Evolutionary conservation across 2,113 vertebrate genomes (phyloP).

Genomic region (Perca fluviatilis): DNA sequence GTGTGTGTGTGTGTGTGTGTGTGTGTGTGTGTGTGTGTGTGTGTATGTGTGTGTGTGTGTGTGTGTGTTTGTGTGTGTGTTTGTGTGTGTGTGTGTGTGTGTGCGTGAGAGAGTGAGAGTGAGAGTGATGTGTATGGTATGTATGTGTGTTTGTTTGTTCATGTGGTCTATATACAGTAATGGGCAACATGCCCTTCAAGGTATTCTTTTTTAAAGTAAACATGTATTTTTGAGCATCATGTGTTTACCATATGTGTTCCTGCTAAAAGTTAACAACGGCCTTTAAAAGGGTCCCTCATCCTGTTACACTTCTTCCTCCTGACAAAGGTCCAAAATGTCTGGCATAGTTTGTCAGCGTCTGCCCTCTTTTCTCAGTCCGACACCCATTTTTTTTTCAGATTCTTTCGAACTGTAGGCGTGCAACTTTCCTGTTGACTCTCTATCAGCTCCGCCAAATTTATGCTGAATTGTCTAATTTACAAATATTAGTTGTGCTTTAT

Average conservation of each 20-base stretch:
- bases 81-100: background rate
- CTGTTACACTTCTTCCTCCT: background rate
- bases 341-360: constrained; percentile 24
- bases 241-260: background rate
- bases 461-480: too few species aligned
- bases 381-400: background rate
- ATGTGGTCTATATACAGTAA: background rate
- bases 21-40: background rate
- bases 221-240: background rate
- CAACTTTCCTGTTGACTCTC: too few species aligned
- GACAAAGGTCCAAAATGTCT: constrained; percentile 46
- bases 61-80: background rate
- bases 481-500: too few species aligned
- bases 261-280: constrained; percentile 24
- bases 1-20: background rate
- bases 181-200: background rate
- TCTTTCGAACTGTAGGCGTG: background rate
- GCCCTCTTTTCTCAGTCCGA: constrained; percentile 17
- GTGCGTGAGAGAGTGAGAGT: background rate
- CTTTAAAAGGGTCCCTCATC: constrained; percentile 20
- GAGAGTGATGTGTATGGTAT: background rate
- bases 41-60: background rate
- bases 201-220: constrained; percentile 2
- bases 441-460: too few species aligned
- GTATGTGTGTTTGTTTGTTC: background rate